phyloP scores from a whole-genome alignment of 2,888 invertebrate species.

The Hedya salicella region DNA sequence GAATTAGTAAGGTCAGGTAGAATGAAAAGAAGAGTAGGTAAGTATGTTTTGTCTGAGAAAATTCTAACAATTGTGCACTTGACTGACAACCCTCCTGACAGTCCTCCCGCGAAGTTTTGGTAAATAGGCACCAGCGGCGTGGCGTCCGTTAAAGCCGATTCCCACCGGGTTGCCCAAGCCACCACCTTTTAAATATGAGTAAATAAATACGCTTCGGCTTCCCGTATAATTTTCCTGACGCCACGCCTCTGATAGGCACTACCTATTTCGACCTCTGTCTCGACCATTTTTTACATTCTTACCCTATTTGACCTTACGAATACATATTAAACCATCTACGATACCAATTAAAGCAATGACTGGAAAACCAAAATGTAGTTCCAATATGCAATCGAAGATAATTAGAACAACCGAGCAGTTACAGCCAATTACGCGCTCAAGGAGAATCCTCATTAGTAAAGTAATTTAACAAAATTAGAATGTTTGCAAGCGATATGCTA shows the following conservation, averaged over 20 bases:
- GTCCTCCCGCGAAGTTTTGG: no score
- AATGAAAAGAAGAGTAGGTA: background rate
- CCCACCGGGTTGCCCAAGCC: no score
- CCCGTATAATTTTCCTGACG: no score
- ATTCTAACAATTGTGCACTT: no score
- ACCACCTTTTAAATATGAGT: no score
- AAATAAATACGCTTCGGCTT: no score
- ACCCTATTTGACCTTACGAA: background rate
- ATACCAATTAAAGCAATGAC: background rate
- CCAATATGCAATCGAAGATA: conserved; percentile 16
- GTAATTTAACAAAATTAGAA: conserved; percentile 68
- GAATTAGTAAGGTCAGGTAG: background rate
- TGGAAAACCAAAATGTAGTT: background rate
- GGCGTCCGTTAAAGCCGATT: no score
- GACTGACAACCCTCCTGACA: no score
- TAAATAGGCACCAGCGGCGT: no score
- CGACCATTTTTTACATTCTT: background rate
- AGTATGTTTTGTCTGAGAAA: background rate
- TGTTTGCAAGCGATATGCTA: conserved; percentile 67
- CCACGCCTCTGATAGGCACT: no score
- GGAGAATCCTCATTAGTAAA: conserved; percentile 70
- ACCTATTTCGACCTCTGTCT: no score
- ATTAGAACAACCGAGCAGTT: conserved; percentile 39
- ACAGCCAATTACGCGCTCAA: conserved; percentile 47
- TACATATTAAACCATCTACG: background rate